Evolutionary conservation across 2,113 vertebrate species (phyloP), one percentile per base, ranked within the genome.

Genomic region (Saimiri boliviensis): DNA sequence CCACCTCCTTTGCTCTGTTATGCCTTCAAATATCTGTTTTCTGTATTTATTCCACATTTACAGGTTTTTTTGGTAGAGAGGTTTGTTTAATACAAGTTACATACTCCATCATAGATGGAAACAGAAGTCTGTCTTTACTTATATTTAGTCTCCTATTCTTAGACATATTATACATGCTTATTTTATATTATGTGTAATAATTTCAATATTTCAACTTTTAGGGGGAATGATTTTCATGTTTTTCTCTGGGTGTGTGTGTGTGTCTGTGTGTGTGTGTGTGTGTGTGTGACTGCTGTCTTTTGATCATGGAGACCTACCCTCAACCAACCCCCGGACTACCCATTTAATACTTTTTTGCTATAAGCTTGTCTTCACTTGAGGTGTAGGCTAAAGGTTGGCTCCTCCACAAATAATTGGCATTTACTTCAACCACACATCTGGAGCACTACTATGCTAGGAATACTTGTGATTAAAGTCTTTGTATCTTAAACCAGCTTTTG

Each of bases 401-500:
- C 11, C 8, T 84, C 17, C 25, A 66, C 20, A 91, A 85, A 56
- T 82, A 6, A 40, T n/a, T 70, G 19, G 0, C 32, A 42, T 86
- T 85, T 81, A 30, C 16, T 94, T 70, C 16, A 86, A 8, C 60
- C 49, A 49, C 19, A 70, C 12, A 54, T 60, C 42, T 79, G 30
- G 8, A 92, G 8, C n/a, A 19, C 17, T 66, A 35, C 23, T 79
- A 30, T n/a, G 42, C 3, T 47, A 92, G 7, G 35, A 68, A 79
- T 58, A 70, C 45, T 93, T 94, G 2, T 52, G 23, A 85, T 96
- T 63, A 63, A 60, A 84, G 84, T 40, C 4, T 71, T 16, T 8
- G 13, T 93, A 52, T 86, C 32, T 96, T 94, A 77, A 90, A 45
- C 17, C 5, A 94, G 8, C 6, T 94, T 63, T 63, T 63, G 60